phyloP scores from a whole-genome alignment of 1,140 invertebrate species.

The Nasonia vitripennis region DNA sequence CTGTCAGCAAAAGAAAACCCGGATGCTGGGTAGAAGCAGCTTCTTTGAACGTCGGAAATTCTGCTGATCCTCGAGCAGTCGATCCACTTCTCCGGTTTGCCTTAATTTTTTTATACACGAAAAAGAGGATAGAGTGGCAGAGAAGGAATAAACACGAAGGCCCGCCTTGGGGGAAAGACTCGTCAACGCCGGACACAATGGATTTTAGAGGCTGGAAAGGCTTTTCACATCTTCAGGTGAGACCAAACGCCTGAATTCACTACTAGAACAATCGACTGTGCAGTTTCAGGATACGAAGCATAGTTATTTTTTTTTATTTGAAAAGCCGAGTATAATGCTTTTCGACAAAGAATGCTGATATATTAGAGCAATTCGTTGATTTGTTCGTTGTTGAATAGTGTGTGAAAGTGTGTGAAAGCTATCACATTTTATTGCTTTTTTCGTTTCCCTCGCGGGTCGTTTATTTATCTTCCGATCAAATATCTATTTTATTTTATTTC shows the following conservation, averaged over 20 bases:
- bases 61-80: conserved; percentile 39
- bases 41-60: conserved; percentile 45
- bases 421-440: no score
- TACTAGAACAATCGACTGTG: no score
- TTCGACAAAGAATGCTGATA: no score
- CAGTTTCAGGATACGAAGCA: not conserved
- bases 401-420: no score
- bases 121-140: not conserved
- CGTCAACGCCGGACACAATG: conserved; percentile 64
- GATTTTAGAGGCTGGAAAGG: conserved; percentile 57
- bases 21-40: conserved; percentile 29
- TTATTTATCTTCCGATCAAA: no score
- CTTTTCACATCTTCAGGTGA: conserved; percentile 60
- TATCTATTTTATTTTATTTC: no score
- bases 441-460: no score
- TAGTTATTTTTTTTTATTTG: no score
- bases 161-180: conserved; percentile 55
- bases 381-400: no score
- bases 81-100: conserved; percentile 34
- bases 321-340: no score
- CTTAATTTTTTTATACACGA: conserved; percentile 43
- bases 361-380: no score
- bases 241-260: conserved; percentile 25
- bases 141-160: conserved; percentile 6
- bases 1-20: conserved; percentile 8